Base-by-base conservation (phyloP, 37 sponge, comb jelly and placozoan genomes). In the Crambe crambe region DNA sequence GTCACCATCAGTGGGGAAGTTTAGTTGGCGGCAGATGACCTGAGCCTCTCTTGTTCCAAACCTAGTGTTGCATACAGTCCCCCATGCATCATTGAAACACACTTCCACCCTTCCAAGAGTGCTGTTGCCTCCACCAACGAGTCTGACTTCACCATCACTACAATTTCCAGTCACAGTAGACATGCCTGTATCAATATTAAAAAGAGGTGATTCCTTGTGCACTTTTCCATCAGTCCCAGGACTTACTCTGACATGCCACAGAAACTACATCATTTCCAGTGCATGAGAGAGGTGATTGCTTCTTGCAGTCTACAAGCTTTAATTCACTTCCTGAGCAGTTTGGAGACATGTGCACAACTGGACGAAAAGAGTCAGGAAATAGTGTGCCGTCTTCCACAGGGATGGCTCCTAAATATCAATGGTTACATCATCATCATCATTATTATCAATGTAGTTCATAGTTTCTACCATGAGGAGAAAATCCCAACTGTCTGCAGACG, bases 391-490 rank as follows among this genome's bases (percentile, higher is more conserved):
- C 51, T 47, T 47, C 10, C 10, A 47, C 10, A 15, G 51, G 10
- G 12, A 47, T 47, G 12, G 51, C 51, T 47, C 51, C 51, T 47
- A 47, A 15, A 47, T 15, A 47, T n/a, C n/a, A n/a, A n/a, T n/a
- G n/a, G n/a, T n/a, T n/a, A n/a, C n/a, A n/a, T n/a, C n/a, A n/a
- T n/a, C n/a, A n/a, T n/a, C n/a, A n/a, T n/a, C n/a, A n/a, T n/a
- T n/a, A n/a, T n/a, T n/a, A n/a, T n/a, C n/a, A n/a, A n/a, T n/a
- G 30, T 51, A 31, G 30, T 30, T 42, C n/a, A 44, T 12, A 22
- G 74, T 44, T 4, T 42, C 51, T 74, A 81, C 81, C 81, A 81
- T 72, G 42, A 27, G 73, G 63, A 22, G 81, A 81, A 62, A 81
- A 81, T 26, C 81, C 81, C 0, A 81, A 43, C 61, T 81, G 81